Evolutionary conservation across 2,888 invertebrate genomes (phyloP), one percentile per base, ranked within the genome.

Genomic region (Steromphala cineraria): DNA sequence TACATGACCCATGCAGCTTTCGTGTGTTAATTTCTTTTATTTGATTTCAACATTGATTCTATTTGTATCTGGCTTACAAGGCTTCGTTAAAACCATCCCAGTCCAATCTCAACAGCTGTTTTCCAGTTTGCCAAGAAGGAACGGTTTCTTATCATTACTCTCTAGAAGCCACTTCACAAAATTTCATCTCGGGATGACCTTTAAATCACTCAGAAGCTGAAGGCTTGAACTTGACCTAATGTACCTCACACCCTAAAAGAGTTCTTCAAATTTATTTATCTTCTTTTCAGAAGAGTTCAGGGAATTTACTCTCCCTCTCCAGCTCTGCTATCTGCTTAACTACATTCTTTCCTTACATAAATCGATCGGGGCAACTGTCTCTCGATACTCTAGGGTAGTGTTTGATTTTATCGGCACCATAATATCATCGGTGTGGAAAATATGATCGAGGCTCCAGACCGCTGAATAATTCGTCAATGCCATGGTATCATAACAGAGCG

Each of bases 261-360:
- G 62, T 62, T 62, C 28, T 28, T 24, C 28, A 62, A 28, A 24
- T 62, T 62, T 62, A 62, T 62, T 62, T 62, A 62, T 62, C 62
- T 28, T 62, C 62, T 62, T 28, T 62, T 28, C 24, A 62, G 28
- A 62, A 28, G 28, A 28, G 24, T 62, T 28, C 15, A 28, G 28
- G 62, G 28, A 24, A 62, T n/a, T 28, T 62, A 13, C 62, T 24
- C 24, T 24, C 62, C 62, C 62, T 62, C 62, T 62, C 62, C 62
- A 62, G 28, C 13, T 24, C 28, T 75, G 24, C 46, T 75, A 75
- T 52, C 24, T 17, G 19, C 46, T 52, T 46, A 75, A 75, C 75
- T 46, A 75, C 75, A 75, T 52, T 75, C 75, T 75, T 52, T 75
- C 75, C 24, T 75, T 75, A 75, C 24, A 52, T 46, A 75, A 75